A percentile compares a stretch with the other conserved stretches of the same genome.
These are phyloP conservation scores for Clarias fuscus DNA, from an alignment of 2,797 vertebrate species.

Conservation along the genomic window DNA sequence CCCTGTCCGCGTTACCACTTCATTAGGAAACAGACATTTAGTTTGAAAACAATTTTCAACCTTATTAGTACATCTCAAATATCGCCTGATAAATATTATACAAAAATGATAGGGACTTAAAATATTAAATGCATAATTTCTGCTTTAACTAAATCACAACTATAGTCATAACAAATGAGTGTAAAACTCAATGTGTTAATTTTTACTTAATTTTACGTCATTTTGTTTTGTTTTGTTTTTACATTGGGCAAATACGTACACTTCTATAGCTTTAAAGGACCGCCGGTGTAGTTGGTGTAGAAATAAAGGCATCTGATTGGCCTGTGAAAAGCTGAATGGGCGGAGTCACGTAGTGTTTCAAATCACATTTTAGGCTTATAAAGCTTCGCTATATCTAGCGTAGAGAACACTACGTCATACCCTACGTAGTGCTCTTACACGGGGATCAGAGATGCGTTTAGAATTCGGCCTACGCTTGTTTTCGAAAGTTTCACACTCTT, in stretches of 20 bases:
- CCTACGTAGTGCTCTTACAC: background rate
- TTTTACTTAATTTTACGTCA: background rate
- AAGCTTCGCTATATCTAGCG: background rate
- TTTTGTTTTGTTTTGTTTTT: background rate
- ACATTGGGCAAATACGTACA: background rate
- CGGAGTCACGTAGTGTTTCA: background rate
- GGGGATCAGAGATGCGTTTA: background rate
- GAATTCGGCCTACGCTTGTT: background rate
- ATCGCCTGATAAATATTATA: conserved; percentile 15
- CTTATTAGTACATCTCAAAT: background rate
- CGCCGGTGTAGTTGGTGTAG: background rate
- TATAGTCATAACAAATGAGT: too few species aligned
- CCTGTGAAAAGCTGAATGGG: background rate
- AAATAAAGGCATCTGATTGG: conserved; percentile 32
- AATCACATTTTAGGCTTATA: background rate
- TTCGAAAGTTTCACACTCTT: background rate
- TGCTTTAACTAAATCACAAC: fast-evolving
- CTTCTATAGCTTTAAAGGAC: background rate
- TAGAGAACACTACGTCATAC: background rate
- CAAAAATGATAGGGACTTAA: background rate
- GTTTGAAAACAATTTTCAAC: conserved; percentile 23
- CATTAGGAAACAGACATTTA: background rate
- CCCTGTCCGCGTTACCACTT: background rate
- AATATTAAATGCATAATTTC: background rate
- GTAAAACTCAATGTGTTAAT: background rate